Evolutionary conservation across 2,888 invertebrate species (phyloP).

Genomic region (Harmothoe impar): DNA sequence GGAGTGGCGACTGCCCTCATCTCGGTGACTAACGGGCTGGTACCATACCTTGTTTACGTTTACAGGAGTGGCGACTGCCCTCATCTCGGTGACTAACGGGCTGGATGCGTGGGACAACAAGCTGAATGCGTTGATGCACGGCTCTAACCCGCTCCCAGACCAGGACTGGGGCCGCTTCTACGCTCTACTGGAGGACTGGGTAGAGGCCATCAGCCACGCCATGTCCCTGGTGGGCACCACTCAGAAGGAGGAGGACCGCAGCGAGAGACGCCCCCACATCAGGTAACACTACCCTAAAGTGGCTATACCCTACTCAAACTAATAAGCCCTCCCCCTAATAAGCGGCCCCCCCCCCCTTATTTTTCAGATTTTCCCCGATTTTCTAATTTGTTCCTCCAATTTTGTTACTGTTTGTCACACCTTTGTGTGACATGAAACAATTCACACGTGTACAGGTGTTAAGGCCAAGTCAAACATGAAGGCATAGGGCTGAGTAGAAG

Average conservation of each 20-base stretch:
- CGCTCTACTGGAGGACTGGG: constrained; percentile 81
- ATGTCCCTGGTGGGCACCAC: constrained; percentile 78
- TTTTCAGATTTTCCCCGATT: no score
- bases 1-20: no score
- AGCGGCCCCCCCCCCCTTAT: no score
- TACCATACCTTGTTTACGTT: neutral
- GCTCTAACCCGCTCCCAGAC: constrained; percentile 75
- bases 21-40: no score
- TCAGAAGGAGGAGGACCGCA: constrained; percentile 77
- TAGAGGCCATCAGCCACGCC: constrained; percentile 75
- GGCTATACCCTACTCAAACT: neutral
- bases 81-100: constrained; percentile 79
- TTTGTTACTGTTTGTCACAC: no score
- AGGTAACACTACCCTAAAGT: no score
- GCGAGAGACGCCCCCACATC: constrained; percentile 68
- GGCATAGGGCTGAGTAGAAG: no score
- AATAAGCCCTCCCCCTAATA: no score
- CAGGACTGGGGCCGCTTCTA: constrained; percentile 80
- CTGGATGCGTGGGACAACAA: constrained; percentile 81
- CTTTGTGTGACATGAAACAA: no score
- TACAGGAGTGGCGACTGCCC: constrained; percentile 79
- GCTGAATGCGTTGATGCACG: constrained; percentile 73
- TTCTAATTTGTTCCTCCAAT: no score
- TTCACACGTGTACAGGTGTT: no score
- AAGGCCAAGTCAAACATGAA: no score